Percentiles rank a stretch among this genome's conserved stretches.
These are phyloP conservation scores for Acleris sparsana DNA, from an alignment of 2,888 invertebrate genomes.

Conservation along the genomic window DNA sequence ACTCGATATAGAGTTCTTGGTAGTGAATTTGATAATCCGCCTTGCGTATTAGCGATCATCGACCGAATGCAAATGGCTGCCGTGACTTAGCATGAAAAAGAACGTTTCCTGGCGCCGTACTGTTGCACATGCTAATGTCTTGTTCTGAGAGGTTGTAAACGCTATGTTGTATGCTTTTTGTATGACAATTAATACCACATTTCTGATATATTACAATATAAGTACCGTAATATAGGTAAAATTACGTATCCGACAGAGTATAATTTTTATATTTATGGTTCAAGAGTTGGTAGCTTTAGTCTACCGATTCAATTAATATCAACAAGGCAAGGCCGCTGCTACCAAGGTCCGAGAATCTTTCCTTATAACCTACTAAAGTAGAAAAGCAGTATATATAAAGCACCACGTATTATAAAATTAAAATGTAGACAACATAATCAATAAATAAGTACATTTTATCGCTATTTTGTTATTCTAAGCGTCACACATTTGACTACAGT, in stretches of 20 bases:
- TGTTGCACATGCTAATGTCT: constrained; percentile 58
- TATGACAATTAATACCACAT: constrained; percentile 1
- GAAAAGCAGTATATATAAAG: background rate
- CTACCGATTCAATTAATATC: too few species aligned
- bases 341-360: background rate
- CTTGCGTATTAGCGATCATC: constrained; percentile 55
- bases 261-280: too few species aligned
- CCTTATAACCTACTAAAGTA: background rate
- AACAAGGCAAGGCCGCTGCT: too few species aligned
- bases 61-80: constrained; percentile 54
- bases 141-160: constrained; percentile 27
- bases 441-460: constrained; percentile 27
- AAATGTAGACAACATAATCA: constrained; percentile 22
- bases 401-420: constrained; percentile 2
- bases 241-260: too few species aligned
- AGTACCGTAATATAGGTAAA: too few species aligned
- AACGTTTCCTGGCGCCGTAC: constrained; percentile 60
- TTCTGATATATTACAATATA: too few species aligned
- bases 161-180: constrained; percentile 1
- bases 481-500: constrained; percentile 27
- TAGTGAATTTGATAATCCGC: too few species aligned
- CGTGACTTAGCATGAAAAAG: constrained; percentile 54
- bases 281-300: too few species aligned
- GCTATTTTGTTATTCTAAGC: constrained; percentile 36
- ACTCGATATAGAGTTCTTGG: too few species aligned